These are phyloP conservation scores for Takifugu bimaculatus DNA, from an alignment of 2,113 vertebrate genomes.

Conservation along the genomic window DNA sequence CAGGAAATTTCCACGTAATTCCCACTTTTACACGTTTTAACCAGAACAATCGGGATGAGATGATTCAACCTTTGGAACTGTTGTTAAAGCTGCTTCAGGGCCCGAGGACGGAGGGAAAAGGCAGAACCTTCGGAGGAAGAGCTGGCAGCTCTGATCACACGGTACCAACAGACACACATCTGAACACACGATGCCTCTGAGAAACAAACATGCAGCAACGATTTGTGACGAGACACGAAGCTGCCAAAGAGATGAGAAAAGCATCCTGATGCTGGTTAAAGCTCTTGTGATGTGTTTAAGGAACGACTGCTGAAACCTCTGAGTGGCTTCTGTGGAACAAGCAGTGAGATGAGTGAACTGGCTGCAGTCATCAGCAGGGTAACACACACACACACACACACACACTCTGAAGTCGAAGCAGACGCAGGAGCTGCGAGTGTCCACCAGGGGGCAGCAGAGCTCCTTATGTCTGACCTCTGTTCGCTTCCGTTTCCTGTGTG, in stretches of 20 bases:
- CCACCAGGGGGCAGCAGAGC: slow-evolving; percentile 44
- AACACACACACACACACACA: slow-evolving; percentile 45
- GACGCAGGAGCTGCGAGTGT: not conserved
- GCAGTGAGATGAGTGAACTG: slow-evolving; percentile 88
- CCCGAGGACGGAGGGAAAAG: slow-evolving; percentile 75
- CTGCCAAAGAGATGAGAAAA: not conserved
- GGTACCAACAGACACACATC: slow-evolving; percentile 55
- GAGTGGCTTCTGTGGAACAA: slow-evolving; percentile 83
- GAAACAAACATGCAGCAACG: not conserved
- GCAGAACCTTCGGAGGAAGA: slow-evolving; percentile 73
- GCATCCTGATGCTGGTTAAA: not conserved
- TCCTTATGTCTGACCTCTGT: slow-evolving; percentile 17
- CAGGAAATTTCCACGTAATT: slow-evolving; percentile 68
- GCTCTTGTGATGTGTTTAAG: slow-evolving; percentile 57
- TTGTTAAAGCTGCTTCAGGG: slow-evolving; percentile 44
- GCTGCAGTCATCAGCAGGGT: slow-evolving; percentile 87
- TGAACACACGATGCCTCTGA: no score
- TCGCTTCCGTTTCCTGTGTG: slow-evolving; percentile 37
- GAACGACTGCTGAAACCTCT: slow-evolving; percentile 91
- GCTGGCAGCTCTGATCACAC: slow-evolving; percentile 77
- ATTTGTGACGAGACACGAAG: no score
- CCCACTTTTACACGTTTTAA: not conserved
- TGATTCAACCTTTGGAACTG: not conserved
- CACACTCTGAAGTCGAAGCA: not conserved
- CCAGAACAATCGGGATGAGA: not conserved